phyloP scores from a whole-genome alignment of 2,797 vertebrate species.

The Diplodus sargus region DNA sequence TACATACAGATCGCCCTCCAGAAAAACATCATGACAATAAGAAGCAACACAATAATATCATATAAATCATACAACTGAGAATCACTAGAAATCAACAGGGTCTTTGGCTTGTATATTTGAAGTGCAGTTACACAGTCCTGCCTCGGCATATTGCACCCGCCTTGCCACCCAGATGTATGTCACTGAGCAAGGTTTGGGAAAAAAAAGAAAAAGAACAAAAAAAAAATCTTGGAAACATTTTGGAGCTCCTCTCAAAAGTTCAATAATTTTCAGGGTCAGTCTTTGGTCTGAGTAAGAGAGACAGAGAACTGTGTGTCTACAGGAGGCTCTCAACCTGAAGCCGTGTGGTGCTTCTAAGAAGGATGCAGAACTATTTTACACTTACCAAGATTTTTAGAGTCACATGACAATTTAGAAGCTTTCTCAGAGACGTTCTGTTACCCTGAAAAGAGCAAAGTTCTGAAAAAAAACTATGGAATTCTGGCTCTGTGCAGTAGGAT shows the following conservation, averaged over 20 bases:
- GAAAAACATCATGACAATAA: constrained; percentile 42
- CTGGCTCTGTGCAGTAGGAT: neutral
- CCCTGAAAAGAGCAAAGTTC: neutral
- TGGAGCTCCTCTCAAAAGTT: constrained; percentile 42
- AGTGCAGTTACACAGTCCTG: constrained; percentile 51
- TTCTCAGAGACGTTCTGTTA: neutral
- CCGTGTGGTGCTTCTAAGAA: neutral
- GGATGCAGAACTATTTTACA: too few relatives aligned
- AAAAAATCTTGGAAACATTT: constrained; percentile 38
- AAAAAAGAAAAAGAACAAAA: neutral
- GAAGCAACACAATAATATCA: constrained; percentile 31
- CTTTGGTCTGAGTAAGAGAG: constrained; percentile 49
- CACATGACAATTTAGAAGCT: neutral
- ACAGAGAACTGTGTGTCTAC: neutral
- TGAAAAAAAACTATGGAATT: neutral
- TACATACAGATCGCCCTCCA: constrained; percentile 62
- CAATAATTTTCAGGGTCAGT: constrained; percentile 8
- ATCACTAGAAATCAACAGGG: constrained; percentile 67
- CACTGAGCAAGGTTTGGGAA: neutral
- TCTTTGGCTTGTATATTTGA: constrained; percentile 69
- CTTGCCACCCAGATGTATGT: constrained; percentile 9
- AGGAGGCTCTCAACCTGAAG: neutral
- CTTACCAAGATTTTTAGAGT: neutral
- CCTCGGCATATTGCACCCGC: constrained; percentile 45
- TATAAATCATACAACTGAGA: constrained; percentile 69